Conservation (phyloP, 1,140 invertebrate species). For the Aphelinus certus region DNA sequence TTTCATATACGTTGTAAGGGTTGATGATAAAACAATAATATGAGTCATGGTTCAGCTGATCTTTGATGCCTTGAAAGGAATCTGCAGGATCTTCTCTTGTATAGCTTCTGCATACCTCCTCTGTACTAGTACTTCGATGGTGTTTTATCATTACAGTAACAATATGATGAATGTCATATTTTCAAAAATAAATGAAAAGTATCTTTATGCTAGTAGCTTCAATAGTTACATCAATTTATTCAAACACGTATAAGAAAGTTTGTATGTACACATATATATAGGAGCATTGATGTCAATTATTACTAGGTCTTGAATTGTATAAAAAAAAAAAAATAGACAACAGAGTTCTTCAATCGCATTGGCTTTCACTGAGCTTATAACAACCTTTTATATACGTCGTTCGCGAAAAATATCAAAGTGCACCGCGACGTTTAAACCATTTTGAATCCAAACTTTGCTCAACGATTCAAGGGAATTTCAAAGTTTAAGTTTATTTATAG, state of each 20-base stretch:
- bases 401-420: slow-evolving; percentile 10
- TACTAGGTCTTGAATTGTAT: too few species aligned
- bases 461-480: neutral
- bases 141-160: neutral
- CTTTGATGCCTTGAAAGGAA: neutral
- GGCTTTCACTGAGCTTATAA: neutral
- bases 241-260: slow-evolving; percentile 17
- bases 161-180: too few species aligned
- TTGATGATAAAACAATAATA: neutral
- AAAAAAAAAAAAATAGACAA: too few species aligned
- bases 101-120: slow-evolving; percentile 4
- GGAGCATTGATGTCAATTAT: too few species aligned
- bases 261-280: too few species aligned
- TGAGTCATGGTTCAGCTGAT: slow-evolving; percentile 5
- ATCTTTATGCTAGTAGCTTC: too few species aligned
- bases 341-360: slow-evolving; percentile 1
- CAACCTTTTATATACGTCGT: neutral
- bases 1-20: slow-evolving; percentile 24
- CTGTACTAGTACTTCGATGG: slow-evolving; percentile 1
- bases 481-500: slow-evolving; percentile 30
- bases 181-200: too few species aligned
- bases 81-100: too few species aligned
- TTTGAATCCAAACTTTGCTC: neutral
- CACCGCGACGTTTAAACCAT: slow-evolving; percentile 14
- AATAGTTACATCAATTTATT: too few species aligned